These are phyloP conservation scores for Synanthedon myopaeformis DNA, from an alignment of 2,888 invertebrate genomes.

Conservation along the genomic window DNA sequence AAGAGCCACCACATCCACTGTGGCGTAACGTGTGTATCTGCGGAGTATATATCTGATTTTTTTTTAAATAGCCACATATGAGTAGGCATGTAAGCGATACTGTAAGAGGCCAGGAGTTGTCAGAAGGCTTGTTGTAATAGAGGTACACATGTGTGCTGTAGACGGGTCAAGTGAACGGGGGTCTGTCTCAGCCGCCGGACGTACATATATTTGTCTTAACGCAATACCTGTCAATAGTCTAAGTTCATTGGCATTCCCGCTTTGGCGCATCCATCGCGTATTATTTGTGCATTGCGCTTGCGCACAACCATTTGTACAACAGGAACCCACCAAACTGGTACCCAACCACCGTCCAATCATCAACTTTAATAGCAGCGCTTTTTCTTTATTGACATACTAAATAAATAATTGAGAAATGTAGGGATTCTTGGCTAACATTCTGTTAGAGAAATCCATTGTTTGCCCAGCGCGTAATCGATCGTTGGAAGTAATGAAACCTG, in stretches of 20 bases:
- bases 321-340: conserved; percentile 54
- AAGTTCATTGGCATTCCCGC: conserved; percentile 67
- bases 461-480: too few species aligned
- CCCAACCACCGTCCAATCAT: conserved; percentile 39
- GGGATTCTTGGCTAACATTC: not conserved
- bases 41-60: conserved; percentile 17
- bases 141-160: conserved; percentile 19
- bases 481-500: too few species aligned
- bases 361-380: conserved; percentile 27
- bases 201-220: conserved; percentile 65
- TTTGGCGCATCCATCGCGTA: conserved; percentile 63
- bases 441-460: too few species aligned
- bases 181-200: conserved; percentile 54
- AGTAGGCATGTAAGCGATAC: conserved; percentile 22
- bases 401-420: not conserved
- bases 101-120: not conserved
- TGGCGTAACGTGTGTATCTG: too few species aligned
- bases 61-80: conserved; percentile 24
- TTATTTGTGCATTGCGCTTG: conserved; percentile 53
- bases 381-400: not conserved
- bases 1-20: too few species aligned
- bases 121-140: conserved; percentile 1
- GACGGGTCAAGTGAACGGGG: conserved; percentile 60
- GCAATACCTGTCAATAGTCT: conserved; percentile 68
- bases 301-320: conserved; percentile 40